Evolutionary conservation across 1,140 invertebrate genomes (phyloP).

Genomic region (Zaprionus lachaisei): DNA sequence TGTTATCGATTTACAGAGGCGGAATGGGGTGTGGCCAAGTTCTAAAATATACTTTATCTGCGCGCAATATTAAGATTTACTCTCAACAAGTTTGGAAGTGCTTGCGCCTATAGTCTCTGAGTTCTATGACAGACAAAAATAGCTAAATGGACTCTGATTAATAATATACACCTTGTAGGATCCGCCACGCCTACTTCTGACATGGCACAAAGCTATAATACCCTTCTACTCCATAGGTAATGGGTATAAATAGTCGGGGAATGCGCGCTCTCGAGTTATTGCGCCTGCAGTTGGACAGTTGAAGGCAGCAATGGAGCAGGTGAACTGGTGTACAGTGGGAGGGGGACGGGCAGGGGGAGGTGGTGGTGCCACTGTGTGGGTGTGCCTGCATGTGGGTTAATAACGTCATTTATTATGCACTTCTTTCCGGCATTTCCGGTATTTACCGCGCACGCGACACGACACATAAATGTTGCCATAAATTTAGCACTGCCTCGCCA

Average conservation of each 20-base stretch:
- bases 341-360: neutral
- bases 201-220: too few species aligned
- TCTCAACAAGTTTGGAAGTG: too few species aligned
- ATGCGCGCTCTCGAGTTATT: neutral
- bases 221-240: too few species aligned
- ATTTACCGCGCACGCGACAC: conserved; percentile 83
- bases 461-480: conserved; percentile 83
- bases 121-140: too few species aligned
- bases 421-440: conserved; percentile 82
- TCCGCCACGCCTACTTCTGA: too few species aligned
- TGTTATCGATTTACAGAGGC: too few species aligned
- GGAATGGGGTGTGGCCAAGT: too few species aligned
- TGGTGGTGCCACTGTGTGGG: conserved; percentile 7
- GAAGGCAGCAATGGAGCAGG: conserved; percentile 5
- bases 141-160: too few species aligned
- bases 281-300: conserved; percentile 31
- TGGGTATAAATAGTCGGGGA: neutral
- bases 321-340: conserved; percentile 4
- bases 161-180: too few species aligned
- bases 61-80: too few species aligned
- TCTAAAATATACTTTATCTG: too few species aligned
- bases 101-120: too few species aligned
- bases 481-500: conserved; percentile 69
- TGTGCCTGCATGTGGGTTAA: conserved; percentile 76
- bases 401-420: conserved; percentile 83